Base-by-base conservation (phyloP, 2,888 invertebrate species). In the Troides oblongomaculatus region DNA sequence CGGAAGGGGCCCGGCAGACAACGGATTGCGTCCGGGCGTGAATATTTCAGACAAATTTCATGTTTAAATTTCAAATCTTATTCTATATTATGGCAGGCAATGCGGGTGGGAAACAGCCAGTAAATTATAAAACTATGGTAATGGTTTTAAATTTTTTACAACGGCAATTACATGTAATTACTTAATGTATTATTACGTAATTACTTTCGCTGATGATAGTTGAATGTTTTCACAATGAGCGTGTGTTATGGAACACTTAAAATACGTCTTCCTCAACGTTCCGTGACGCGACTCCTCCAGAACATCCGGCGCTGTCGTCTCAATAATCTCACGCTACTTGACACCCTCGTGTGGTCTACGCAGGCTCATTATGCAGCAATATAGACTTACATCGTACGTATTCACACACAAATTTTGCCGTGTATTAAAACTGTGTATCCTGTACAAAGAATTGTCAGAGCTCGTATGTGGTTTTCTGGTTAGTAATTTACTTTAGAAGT, bases 281-380 rank as follows among this genome's bases (percentile, higher is more conserved):
- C 82, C 84, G 77, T 82, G 83, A 84, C 81, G 80, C 74, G 79
- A 69, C 66, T 68, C 72, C 75, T 76, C 77, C 75, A 73, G 73
- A 70, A 81, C 86, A 85, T 88, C 87, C 88, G 87, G 84, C 75
- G 78, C 74, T 75, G 78, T 75, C 74, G 76, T 73, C 78, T 79
- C 80, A 81, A 78, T 78, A 81, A 81, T 85, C 84, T 79, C 84
- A 78, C 79, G 85, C 78, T 78, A 89, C 81, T 81, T 77, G 86
- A 87, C 81, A 88, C 87, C 82, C 67, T 72, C 70, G 64, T 76
- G 76, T 74, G 75, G 76, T 78, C 74, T 74, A 59, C 60, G n/a
- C 66, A 57, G 69, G 66, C 62, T 39, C 72, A 64, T 65, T 65
- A 63, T 65, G 43, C 23, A 23, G 57, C 64, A 63, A 70, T 64